Evolutionary conservation across 2,888 invertebrate genomes (phyloP).

Genomic region (Andrena bicolor): DNA sequence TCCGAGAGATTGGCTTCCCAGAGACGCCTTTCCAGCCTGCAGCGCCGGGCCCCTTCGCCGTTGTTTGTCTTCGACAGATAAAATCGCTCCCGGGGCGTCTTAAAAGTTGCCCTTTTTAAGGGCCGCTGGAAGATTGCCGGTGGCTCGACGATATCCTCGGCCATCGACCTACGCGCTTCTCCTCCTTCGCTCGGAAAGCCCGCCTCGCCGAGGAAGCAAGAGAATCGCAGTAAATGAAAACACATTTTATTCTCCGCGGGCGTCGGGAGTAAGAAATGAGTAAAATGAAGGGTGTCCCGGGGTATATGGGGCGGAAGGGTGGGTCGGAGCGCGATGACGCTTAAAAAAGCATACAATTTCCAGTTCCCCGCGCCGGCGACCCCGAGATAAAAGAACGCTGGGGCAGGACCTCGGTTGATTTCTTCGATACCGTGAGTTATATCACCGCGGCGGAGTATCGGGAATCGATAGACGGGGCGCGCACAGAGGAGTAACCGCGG

Average conservation of each 20-base stretch:
- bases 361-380: conserved; percentile 67
- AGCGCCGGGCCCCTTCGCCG: not conserved
- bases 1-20: conserved; percentile 16
- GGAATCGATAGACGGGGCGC: conserved; percentile 1
- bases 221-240: conserved; percentile 44
- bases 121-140: conserved; percentile 7
- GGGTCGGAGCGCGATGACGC: conserved; percentile 47
- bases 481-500: not conserved
- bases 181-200: not conserved
- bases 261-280: conserved; percentile 13
- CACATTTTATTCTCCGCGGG: conserved; percentile 28
- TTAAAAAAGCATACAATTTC: conserved; percentile 74
- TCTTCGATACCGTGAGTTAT: conserved; percentile 7
- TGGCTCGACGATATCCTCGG: conserved; percentile 15
- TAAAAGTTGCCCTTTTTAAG: conserved; percentile 11
- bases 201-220: not conserved
- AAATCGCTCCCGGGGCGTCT: conserved; percentile 22
- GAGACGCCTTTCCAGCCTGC: not conserved
- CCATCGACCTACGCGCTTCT: conserved; percentile 10
- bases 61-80: conserved; percentile 34
- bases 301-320: conserved; percentile 26
- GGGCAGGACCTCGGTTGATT: conserved; percentile 51
- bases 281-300: conserved; percentile 42
- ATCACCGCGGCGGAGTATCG: not conserved
- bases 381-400: not conserved